Conservation (phyloP, 2,113 vertebrate species). For the Amblyornis subalaris region DNA sequence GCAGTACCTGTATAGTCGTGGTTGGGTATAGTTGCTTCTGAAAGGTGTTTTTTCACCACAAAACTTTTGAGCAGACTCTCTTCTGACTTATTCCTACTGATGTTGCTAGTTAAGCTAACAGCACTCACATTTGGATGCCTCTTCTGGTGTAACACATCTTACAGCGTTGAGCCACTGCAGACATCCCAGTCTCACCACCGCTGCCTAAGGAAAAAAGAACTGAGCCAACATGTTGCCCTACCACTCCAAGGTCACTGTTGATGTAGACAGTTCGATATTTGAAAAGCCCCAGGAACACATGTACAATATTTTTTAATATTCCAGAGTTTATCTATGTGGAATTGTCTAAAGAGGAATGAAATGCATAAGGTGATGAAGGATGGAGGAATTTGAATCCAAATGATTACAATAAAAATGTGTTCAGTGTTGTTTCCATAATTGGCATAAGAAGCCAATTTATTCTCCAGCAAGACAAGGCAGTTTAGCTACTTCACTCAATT, state of each 20-base stretch:
- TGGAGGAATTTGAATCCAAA: neutral
- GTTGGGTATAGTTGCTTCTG: neutral
- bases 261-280: neutral
- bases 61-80: neutral
- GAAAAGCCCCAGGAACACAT: neutral
- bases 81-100: neutral
- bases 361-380: neutral
- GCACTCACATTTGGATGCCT: neutral
- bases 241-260: neutral
- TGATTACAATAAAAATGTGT: neutral
- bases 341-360: neutral
- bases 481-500: neutral
- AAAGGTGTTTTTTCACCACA: neutral
- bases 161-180: fast-evolving
- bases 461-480: neutral
- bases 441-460: neutral
- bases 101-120: neutral
- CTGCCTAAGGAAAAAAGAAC: neutral
- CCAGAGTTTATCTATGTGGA: neutral
- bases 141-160: neutral
- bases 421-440: neutral
- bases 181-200: neutral
- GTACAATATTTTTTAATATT: neutral
- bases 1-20: neutral
- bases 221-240: neutral